Evolutionary conservation across 2,888 invertebrate genomes (phyloP).

Genomic region (Pyralis farinalis): DNA sequence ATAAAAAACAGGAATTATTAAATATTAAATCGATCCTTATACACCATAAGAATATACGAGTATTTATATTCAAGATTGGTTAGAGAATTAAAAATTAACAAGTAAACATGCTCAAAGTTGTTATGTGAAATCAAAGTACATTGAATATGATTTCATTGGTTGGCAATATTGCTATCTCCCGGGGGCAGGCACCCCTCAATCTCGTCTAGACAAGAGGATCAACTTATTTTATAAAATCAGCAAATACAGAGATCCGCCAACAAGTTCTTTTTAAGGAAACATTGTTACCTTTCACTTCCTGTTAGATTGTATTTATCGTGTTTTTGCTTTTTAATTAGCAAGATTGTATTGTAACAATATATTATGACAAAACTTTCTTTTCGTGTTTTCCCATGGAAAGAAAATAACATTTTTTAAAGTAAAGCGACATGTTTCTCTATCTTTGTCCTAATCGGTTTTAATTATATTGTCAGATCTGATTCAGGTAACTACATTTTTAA

Average conservation of each 20-base stretch:
- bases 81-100: too few relatives aligned
- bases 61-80: too few relatives aligned
- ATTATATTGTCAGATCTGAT: too few relatives aligned
- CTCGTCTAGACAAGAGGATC: conserved; percentile 65
- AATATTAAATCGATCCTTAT: too few relatives aligned
- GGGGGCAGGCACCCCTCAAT: conserved; percentile 49
- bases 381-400: too few relatives aligned
- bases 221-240: conserved; percentile 48
- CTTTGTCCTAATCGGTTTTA: too few relatives aligned
- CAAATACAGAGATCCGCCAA: conserved; percentile 40
- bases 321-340: conserved; percentile 18
- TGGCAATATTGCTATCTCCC: conserved; percentile 57
- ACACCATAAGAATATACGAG: too few relatives aligned
- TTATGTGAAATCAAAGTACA: conserved; percentile 30
- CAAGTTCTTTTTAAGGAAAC: conserved; percentile 34
- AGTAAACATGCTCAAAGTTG: conserved; percentile 15
- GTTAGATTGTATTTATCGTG: conserved; percentile 11
- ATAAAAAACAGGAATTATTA: too few relatives aligned
- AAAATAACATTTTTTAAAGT: too few relatives aligned
- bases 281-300: conserved; percentile 33
- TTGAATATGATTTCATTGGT: conserved; percentile 63
- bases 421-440: too few relatives aligned
- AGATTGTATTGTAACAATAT: neutral
- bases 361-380: too few relatives aligned
- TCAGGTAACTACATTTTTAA: too few relatives aligned